Conservation (phyloP, 37 sponge, comb jelly and placozoan genomes). For the Tethya wilhelma region DNA sequence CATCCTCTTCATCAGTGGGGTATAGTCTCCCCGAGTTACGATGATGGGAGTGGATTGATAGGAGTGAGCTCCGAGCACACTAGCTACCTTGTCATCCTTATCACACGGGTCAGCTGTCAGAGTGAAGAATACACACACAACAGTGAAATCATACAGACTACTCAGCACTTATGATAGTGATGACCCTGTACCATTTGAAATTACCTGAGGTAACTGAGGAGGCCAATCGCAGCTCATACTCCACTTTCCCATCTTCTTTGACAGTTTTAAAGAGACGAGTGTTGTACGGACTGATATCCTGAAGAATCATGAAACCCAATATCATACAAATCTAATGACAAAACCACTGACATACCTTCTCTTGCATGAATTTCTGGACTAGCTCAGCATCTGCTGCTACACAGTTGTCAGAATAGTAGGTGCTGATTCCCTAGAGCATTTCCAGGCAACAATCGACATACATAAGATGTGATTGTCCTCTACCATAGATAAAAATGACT, state of each 20-base stretch:
- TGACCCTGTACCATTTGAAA: background rate
- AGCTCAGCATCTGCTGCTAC: slow-evolving; percentile 67
- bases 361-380: slow-evolving; percentile 85
- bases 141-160: background rate
- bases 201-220: slow-evolving; percentile 64
- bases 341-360: slow-evolving; percentile 52
- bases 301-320: background rate
- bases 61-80: slow-evolving; percentile 64
- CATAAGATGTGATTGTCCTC: background rate
- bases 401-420: slow-evolving; percentile 89
- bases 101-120: slow-evolving; percentile 56
- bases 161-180: background rate
- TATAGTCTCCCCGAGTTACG: slow-evolving; percentile 86
- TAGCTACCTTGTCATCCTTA: slow-evolving; percentile 58
- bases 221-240: slow-evolving; percentile 80
- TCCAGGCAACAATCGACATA: no score
- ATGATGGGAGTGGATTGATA: slow-evolving; percentile 51
- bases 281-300: slow-evolving; percentile 84
- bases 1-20: slow-evolving; percentile 79
- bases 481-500: background rate
- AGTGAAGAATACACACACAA: background rate
- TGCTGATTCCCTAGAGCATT: slow-evolving; percentile 74
- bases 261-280: slow-evolving; percentile 87
- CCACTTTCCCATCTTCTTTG: slow-evolving; percentile 22
- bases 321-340: background rate